Evolutionary conservation across 2,113 vertebrate genomes (phyloP), one percentile per base, ranked within the genome.

Genomic region (Mohoua ochrocephala): DNA sequence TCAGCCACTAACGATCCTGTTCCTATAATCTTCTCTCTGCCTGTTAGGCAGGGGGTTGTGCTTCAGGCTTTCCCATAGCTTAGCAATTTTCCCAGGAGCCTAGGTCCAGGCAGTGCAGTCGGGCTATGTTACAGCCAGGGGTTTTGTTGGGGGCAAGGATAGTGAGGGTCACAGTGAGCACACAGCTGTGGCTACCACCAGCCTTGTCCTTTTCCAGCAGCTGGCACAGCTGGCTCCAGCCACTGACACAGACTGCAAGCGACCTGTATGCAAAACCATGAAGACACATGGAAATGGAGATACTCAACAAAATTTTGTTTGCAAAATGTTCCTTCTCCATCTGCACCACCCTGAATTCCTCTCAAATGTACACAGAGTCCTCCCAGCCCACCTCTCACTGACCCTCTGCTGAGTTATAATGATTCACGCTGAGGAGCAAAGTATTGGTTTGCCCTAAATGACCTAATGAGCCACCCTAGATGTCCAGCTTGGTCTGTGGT

Each of bases 51-150:
- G 13, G 26, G 37, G 19, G 11, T 35, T 85, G 33, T 6, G 1
- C 67, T 52, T 37, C 53, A 71, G 86, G 12, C 30, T 82, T 87
- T 52, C 39, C 54, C 49, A 7, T 3, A 42, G 35, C 11, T 71
- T 27, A 47, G 30, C 8, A 27, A 17, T 71, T 59, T 79, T 64
- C 39, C 35, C 1, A 7, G 31, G 24, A 63, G 19, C 18, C 22
- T 52, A n/a, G 27, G 28, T 59, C 11, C 0, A 2, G 17, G 33
- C 2, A 5, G 4, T 15, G 47, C n/a, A 49, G 6, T 4, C 3
- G 7, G 24, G 13, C 67, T 56, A 0, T 3, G 3, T 68, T 28
- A 47, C 3, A 49, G 45, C 4, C 18, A n/a, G 52, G 42, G 6
- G 6, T 63, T 89, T 67, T 71, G 27, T 9, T 35, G 57, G 33